Base-by-base conservation (phyloP, 2,113 vertebrate species). In the Mastomys natalensis region DNA sequence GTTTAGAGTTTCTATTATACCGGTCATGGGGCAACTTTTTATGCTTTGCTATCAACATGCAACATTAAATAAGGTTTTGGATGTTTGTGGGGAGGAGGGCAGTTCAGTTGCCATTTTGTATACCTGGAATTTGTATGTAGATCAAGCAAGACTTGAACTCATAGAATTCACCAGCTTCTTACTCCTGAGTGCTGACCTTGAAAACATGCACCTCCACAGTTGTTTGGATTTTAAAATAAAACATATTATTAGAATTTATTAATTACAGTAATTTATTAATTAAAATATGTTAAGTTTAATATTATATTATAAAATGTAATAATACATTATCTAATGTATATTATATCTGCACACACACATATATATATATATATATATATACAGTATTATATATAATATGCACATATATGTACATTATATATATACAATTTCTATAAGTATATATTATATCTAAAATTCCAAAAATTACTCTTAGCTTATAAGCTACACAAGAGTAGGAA, bases 81-180 rank as follows among this genome's bases (percentile, higher is more conserved):
- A 80, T 94, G 55, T 70, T 68, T 70, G 15, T 3, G 0, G 29
- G 1, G 5, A 5, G 0, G 29, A 0, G 5, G 24, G 29, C 2
- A 8, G 24, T 26, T 8, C 8, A 58, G 26, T 77, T 90, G 16
- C 31, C 37, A 40, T 17, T 88, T 22, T 58, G 34, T 9, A n/a
- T 7, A 22, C 4, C 34, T 70, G 48, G 21, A 53, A 72, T 48
- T 37, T 70, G 21, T 24, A n/a, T 37, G 43, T 48, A 86, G n/a
- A 48, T 45, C 16, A 66, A 21, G 2, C 16, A 66, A 13, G 37
- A 7, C 13, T 60, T 60, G 12, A 62, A 68, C 26, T 86, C 10
- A 34, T 12, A 48, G 31, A 68, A 51, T 68, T 48, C 43, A 86
- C 43, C 17, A 34, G 43, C 17, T 48, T 8, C 43, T 22, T 5